Evolutionary conservation across 2,797 vertebrate species (phyloP).

Genomic region (Arctocebus calabarensis): DNA sequence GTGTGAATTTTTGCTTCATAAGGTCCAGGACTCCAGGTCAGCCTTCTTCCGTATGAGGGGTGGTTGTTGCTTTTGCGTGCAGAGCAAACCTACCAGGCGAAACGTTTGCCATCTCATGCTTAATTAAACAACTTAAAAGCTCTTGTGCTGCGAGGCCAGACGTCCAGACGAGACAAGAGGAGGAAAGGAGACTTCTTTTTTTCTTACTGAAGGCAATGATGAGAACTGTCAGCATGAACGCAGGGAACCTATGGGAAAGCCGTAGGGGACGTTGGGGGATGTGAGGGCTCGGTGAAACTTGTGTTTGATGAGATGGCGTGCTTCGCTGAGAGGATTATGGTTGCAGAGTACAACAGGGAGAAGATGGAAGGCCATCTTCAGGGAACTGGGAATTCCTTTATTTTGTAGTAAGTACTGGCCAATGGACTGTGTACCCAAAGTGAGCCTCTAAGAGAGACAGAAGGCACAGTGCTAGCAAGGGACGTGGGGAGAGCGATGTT

Average conservation of each 20-base stretch:
- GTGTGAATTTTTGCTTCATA: background rate
- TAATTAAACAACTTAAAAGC: background rate
- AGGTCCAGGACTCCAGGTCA: background rate
- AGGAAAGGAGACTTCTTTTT: background rate
- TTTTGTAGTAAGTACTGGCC: background rate
- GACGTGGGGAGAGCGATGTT: background rate
- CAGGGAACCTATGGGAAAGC: background rate
- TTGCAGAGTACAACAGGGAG: background rate
- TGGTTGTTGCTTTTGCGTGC: background rate
- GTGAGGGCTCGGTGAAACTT: background rate
- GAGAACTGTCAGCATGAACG: accelerated
- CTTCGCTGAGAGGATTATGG: background rate
- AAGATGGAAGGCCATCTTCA: background rate
- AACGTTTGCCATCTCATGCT: background rate
- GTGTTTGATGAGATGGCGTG: background rate
- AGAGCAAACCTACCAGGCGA: background rate
- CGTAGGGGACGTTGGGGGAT: background rate
- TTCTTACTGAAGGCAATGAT: background rate
- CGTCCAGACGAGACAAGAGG: background rate
- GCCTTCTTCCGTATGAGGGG: background rate
- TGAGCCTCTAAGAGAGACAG: background rate
- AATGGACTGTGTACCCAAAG: background rate
- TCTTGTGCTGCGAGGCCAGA: background rate
- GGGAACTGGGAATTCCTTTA: background rate
- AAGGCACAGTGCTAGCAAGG: background rate